phyloP scores from a whole-genome alignment of 2,797 vertebrate species.

The Tachyglossus aculeatus region DNA sequence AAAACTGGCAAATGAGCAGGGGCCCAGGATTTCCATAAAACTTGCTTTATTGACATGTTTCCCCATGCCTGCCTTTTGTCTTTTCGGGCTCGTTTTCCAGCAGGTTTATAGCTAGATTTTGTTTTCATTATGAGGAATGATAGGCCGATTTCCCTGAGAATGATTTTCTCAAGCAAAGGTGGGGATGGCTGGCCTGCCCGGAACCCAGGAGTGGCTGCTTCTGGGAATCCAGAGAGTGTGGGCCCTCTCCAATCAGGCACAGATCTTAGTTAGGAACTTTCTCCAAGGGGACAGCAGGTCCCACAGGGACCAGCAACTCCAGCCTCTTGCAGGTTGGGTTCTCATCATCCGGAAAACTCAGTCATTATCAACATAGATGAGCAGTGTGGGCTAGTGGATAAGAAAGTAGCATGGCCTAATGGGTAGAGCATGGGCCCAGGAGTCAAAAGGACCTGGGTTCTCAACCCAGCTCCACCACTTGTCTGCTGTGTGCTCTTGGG shows the following conservation, averaged over 20 bases:
- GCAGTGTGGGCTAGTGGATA: too few relatives aligned
- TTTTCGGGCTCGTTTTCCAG: background rate
- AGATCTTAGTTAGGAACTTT: too few relatives aligned
- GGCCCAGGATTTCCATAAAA: conserved; percentile 5
- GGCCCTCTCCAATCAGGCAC: background rate
- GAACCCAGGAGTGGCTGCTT: background rate
- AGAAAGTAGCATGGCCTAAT: too few relatives aligned
- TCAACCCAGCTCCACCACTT: too few relatives aligned
- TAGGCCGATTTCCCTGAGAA: background rate
- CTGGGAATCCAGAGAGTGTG: background rate
- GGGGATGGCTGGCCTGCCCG: background rate
- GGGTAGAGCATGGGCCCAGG: too few relatives aligned
- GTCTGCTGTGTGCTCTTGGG: too few relatives aligned
- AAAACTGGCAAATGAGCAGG: background rate
- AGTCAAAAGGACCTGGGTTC: too few relatives aligned
- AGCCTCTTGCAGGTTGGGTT: too few relatives aligned
- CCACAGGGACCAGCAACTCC: too few relatives aligned
- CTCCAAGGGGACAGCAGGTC: too few relatives aligned
- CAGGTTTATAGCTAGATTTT: conserved; percentile 22
- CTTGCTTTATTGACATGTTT: background rate
- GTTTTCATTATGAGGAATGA: conserved; percentile 19
- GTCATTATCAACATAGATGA: too few relatives aligned
- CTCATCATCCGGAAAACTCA: too few relatives aligned
- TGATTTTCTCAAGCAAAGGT: background rate
- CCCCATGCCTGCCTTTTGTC: conserved; percentile 19